Percentiles rank a stretch among this genome's conserved stretches.
These are phyloP conservation scores for Drosophila mulleri DNA, from an alignment of 2,888 invertebrate species.

Conservation along the genomic window DNA sequence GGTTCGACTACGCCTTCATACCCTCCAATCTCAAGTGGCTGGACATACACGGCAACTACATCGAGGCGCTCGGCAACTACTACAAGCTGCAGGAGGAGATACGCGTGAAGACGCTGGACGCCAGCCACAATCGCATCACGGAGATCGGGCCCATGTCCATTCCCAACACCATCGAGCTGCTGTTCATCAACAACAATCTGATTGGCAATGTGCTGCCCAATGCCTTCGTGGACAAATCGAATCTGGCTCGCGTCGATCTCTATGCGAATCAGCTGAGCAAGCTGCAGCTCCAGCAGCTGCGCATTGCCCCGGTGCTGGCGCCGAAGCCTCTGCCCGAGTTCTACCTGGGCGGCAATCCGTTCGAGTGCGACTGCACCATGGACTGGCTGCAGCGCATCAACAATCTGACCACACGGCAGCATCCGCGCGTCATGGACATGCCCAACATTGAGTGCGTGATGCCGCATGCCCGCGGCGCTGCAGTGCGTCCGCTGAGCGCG, in stretches of 20 bases:
- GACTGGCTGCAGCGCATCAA: constrained; percentile 97
- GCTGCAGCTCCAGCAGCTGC: constrained; percentile 92
- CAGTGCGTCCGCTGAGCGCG: constrained; percentile 91
- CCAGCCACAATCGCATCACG: constrained; percentile 94
- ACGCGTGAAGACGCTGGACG: constrained; percentile 94
- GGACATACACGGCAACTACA: constrained; percentile 95
- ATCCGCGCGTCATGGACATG: constrained; percentile 95
- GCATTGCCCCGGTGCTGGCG: constrained; percentile 89
- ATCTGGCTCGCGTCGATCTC: constrained; percentile 94
- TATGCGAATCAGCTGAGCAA: constrained; percentile 94
- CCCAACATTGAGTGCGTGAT: constrained; percentile 95
- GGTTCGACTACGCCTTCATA: constrained; percentile 97
- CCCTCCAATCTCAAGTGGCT: constrained; percentile 95
- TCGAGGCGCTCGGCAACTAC: constrained; percentile 94
- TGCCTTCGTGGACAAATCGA: constrained; percentile 94
- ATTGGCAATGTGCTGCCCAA: constrained; percentile 92
- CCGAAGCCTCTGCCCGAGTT: constrained; percentile 92
- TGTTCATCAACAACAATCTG: constrained; percentile 95
- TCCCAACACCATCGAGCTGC: constrained; percentile 93
- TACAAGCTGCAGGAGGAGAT: constrained; percentile 94
- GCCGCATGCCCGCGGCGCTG: constrained; percentile 93
- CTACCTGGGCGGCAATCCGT: constrained; percentile 96
- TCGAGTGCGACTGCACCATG: constrained; percentile 97
- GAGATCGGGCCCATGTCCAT: constrained; percentile 93
- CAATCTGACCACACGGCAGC: constrained; percentile 93